phyloP scores from a whole-genome alignment of 2,888 invertebrate species.

The Mamestra brassicae region DNA sequence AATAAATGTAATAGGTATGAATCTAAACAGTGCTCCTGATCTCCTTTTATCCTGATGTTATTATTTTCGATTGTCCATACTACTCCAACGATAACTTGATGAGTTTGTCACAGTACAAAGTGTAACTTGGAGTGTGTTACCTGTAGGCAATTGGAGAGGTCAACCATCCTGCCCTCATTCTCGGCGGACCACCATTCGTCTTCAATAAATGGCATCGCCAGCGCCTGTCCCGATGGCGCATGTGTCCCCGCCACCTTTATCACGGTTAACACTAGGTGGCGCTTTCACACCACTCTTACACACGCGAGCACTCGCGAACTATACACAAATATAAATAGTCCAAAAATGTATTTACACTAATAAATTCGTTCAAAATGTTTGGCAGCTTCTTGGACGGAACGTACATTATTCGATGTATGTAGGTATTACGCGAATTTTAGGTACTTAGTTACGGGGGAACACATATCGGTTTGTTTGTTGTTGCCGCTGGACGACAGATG shows the following conservation, averaged over 20 bases:
- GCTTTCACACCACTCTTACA: conserved; percentile 75
- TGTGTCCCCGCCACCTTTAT: conserved; percentile 92
- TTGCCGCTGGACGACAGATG: conserved; percentile 65
- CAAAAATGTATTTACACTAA: conserved; percentile 82
- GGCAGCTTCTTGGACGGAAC: conserved; percentile 89
- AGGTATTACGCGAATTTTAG: conserved; percentile 78
- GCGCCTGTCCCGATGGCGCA: conserved; percentile 92
- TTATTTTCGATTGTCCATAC: neutral
- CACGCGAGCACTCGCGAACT: conserved; percentile 80
- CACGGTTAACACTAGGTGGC: conserved; percentile 87
- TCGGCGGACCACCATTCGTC: conserved; percentile 99
- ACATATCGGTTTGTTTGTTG: conserved; percentile 79
- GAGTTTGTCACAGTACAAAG: conserved; percentile 24
- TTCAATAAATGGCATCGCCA: conserved; percentile 99
- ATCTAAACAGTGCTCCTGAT: neutral
- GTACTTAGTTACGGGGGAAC: conserved; percentile 84
- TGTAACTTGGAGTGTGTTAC: conserved; percentile 82
- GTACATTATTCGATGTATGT: conserved; percentile 89
- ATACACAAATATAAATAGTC: conserved; percentile 77
- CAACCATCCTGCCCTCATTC: conserved; percentile 98
- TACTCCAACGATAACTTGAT: conserved; percentile 24
- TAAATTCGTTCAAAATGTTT: conserved; percentile 89
- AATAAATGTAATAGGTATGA: neutral
- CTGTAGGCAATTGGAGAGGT: conserved; percentile 96
- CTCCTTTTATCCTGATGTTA: neutral